Conservation (phyloP, 2,113 vertebrate genomes). For the Mionectes macconnelli region DNA sequence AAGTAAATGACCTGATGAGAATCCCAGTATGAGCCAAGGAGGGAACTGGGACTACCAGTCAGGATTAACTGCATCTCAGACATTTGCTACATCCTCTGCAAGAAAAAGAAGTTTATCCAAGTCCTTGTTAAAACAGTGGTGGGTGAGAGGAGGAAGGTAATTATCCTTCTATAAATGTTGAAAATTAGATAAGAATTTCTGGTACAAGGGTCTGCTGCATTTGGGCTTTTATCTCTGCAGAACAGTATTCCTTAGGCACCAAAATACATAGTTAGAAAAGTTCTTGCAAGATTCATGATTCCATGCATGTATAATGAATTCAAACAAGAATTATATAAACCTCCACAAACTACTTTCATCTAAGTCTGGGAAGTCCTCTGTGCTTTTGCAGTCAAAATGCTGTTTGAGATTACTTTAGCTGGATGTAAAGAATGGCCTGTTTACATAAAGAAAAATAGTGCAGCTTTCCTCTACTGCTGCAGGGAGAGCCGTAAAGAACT, state of each 20-base stretch:
- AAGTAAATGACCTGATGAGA: background rate
- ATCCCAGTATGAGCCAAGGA: accelerated
- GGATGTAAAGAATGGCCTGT: slow-evolving; percentile 21
- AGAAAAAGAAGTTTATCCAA: background rate
- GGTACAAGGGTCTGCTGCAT: slow-evolving; percentile 16
- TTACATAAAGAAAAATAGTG: slow-evolving; percentile 19
- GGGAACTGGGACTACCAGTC: background rate
- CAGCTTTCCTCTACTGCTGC: background rate
- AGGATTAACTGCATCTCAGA: background rate
- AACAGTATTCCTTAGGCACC: slow-evolving; percentile 55
- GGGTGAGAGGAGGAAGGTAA: slow-evolving; percentile 25
- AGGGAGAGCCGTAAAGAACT: background rate
- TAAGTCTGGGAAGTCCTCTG: slow-evolving; percentile 44
- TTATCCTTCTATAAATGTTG: slow-evolving; percentile 57
- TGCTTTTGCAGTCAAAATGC: slow-evolving; percentile 39
- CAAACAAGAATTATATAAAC: slow-evolving; percentile 59
- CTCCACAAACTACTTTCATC: slow-evolving; percentile 53
- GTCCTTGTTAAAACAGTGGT: slow-evolving; percentile 4
- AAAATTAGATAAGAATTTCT: slow-evolving; percentile 56
- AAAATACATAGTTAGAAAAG: slow-evolving; percentile 51
- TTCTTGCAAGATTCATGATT: slow-evolving; percentile 66
- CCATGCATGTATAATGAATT: slow-evolving; percentile 63
- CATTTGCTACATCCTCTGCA: background rate
- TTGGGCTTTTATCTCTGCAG: slow-evolving; percentile 55
- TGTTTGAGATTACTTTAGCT: background rate